A percentile compares a stretch with the other conserved stretches of the same genome.
These are phyloP conservation scores for Drosophila picticornis DNA, from an alignment of 2,888 invertebrate species.

Conservation along the genomic window DNA sequence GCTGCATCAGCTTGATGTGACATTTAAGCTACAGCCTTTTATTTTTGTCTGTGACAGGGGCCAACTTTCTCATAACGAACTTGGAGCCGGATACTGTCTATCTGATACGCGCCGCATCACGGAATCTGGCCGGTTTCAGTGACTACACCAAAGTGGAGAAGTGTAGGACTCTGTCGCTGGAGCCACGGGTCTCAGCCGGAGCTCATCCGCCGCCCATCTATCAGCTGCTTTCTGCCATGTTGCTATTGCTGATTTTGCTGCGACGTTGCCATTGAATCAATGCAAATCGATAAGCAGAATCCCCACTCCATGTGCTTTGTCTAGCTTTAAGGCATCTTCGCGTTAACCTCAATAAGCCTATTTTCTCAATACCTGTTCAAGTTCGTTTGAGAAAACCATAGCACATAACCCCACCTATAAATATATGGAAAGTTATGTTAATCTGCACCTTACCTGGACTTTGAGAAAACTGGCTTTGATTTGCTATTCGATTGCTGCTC, in stretches of 20 bases:
- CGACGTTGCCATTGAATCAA: constrained; percentile 43
- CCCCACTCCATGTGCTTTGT: constrained; percentile 63
- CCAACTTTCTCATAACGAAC: constrained; percentile 86
- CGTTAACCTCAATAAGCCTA: constrained; percentile 25
- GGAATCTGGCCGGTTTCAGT: constrained; percentile 87
- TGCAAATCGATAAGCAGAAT: constrained; percentile 6
- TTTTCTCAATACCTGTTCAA: background rate
- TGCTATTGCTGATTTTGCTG: constrained; percentile 20
- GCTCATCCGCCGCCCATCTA: constrained; percentile 29
- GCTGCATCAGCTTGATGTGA: constrained; percentile 1
- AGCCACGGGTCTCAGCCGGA: constrained; percentile 71
- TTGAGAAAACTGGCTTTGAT: constrained; percentile 26
- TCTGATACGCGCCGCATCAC: constrained; percentile 86
- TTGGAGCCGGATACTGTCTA: constrained; percentile 86
- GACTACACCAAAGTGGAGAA: constrained; percentile 83
- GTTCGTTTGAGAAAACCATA: background rate
- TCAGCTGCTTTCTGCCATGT: constrained; percentile 19
- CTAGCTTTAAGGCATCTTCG: constrained; percentile 67
- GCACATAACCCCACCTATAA: background rate
- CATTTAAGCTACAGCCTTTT: constrained; percentile 10
- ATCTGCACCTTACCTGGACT: background rate
- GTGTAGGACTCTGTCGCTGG: constrained; percentile 83
- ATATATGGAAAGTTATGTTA: background rate
- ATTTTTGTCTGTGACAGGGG: constrained; percentile 81
- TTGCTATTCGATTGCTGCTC: constrained; percentile 53